Percentiles rank a stretch among this genome's conserved stretches.
Evolutionary conservation across 2,113 vertebrate genomes (phyloP).

Genomic region (Cyphomyrus discorhynchus): DNA sequence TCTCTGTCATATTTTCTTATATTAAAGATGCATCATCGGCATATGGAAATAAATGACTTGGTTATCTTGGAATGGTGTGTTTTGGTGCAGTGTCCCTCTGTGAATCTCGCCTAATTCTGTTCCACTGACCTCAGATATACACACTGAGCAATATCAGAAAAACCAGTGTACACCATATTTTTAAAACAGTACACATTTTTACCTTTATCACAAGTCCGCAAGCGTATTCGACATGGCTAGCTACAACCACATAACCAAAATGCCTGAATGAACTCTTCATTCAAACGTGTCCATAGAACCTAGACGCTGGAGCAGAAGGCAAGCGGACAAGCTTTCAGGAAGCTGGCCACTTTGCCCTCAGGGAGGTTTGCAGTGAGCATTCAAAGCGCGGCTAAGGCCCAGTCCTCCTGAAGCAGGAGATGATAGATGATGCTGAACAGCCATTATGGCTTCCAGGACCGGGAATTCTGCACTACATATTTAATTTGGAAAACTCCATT

Average conservation of each 20-base stretch:
- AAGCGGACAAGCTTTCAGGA: neutral
- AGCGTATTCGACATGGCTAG: neutral
- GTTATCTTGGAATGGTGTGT: neutral
- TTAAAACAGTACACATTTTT: neutral
- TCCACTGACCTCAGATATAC: neutral
- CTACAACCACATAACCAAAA: neutral
- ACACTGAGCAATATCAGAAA: neutral
- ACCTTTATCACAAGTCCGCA: neutral
- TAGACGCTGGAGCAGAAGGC: neutral
- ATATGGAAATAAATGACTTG: neutral
- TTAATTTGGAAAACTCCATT: neutral
- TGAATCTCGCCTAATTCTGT: neutral
- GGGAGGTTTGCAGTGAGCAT: neutral
- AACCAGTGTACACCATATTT: neutral
- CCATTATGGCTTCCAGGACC: constrained; percentile 49
- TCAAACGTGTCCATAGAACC: neutral
- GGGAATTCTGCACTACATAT: neutral
- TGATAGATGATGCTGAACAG: constrained; percentile 33
- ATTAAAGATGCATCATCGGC: neutral
- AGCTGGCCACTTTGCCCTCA: neutral
- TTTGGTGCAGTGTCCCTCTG: neutral
- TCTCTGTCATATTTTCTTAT: neutral
- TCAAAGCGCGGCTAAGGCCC: neutral
- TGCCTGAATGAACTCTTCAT: neutral
- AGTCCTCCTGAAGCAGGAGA: neutral